These are phyloP conservation scores for Eulemur mongoz DNA, from an alignment of 2,797 vertebrate genomes.

Conservation along the genomic window DNA sequence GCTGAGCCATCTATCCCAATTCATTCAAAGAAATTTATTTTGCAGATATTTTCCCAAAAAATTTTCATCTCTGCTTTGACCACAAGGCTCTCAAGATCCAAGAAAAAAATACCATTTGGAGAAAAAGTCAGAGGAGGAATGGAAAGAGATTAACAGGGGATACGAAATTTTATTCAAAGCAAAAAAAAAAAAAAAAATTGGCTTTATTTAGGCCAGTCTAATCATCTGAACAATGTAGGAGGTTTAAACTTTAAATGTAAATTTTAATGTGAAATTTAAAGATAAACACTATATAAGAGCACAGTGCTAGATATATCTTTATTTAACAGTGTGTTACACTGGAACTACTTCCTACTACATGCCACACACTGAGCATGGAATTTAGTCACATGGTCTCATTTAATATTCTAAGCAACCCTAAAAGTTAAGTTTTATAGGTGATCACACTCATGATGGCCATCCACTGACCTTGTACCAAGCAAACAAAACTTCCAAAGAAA, in stretches of 20 bases:
- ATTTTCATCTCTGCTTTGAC: conserved; percentile 46
- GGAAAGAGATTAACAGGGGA: not conserved
- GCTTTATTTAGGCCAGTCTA: not conserved
- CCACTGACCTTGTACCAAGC: not conserved
- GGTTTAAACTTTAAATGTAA: not conserved
- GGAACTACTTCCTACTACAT: not conserved
- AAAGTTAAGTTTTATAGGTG: not conserved
- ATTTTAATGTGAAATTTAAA: not conserved
- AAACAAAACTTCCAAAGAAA: not conserved
- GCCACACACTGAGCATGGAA: not conserved
- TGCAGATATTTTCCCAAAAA: conserved; percentile 47
- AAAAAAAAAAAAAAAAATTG: not conserved
- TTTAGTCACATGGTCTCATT: not conserved
- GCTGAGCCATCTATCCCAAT: conserved; percentile 2
- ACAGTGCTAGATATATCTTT: not conserved
- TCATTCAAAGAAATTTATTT: conserved; percentile 57
- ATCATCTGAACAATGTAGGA: not conserved
- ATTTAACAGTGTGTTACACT: not conserved
- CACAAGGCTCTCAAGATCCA: conserved; percentile 8
- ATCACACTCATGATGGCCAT: not conserved
- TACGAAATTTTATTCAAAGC: conserved; percentile 14
- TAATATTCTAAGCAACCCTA: not conserved
- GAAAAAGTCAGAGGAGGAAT: conserved; percentile 1
- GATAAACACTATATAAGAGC: not conserved
- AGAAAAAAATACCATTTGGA: conserved; percentile 3